Evolutionary conservation across 2,797 vertebrate genomes (phyloP), one percentile per base, ranked within the genome.

Genomic region (Sardinella longiceps): DNA sequence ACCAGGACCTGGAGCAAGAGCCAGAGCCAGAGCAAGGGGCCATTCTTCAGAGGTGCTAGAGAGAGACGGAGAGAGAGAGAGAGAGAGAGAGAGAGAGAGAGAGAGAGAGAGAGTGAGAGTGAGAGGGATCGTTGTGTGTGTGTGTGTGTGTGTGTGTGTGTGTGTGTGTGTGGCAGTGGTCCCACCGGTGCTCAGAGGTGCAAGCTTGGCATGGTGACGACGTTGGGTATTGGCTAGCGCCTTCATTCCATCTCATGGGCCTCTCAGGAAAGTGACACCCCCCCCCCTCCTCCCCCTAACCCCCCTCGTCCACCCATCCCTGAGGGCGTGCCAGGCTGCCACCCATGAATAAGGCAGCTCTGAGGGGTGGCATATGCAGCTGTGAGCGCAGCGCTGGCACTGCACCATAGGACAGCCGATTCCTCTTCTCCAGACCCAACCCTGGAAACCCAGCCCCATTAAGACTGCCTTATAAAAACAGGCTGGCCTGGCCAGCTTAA

Each of bases 1-100:
- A n/a, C 58, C 50, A 51, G 51, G 51, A 81, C 81, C 90, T 87
- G 90, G 91, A 91, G 93, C 91, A 90, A 91, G 90, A 91, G 90
- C n/a, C n/a, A n/a, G n/a, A n/a, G n/a, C n/a, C n/a, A n/a, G n/a
- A n/a, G n/a, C 91, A 90, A 91, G 90, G 91, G 90, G 83, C 85
- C 88, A 87, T 87, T 89, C 84, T 90, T 88, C 83, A 14, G 81
- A 85, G 66, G 66, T 74, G 66, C 14, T 5, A 15, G 66, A 74
- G 66, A 37, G 60, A 20, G 60, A 63, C 28, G 28, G 66, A 70
- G 28, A 70, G 28, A 18, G 28, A 37, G 60, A 18, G 50, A 15
- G 50, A 20, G 2, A 14, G 9, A 60, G n/a, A n/a, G n/a, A n/a
- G n/a, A n/a, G n/a, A n/a, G n/a, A n/a, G n/a, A n/a, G n/a, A n/a